These are phyloP conservation scores for Takifugu flavidus DNA, from an alignment of 2,113 vertebrate species.

Conservation along the genomic window DNA sequence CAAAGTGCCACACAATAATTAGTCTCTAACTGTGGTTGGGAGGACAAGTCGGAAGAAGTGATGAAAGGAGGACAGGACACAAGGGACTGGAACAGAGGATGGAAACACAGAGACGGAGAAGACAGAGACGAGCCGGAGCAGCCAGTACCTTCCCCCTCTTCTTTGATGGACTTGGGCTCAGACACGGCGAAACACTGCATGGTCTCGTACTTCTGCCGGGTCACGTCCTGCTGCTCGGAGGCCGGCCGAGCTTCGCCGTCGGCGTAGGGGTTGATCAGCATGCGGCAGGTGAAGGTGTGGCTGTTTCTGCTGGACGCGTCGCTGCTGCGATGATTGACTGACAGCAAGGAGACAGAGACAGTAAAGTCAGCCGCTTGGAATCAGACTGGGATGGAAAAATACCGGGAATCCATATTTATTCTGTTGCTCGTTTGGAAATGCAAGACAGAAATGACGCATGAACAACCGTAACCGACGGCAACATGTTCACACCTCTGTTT, in stretches of 20 bases:
- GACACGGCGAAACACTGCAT: slow-evolving; percentile 99
- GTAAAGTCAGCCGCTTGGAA: too few relatives aligned
- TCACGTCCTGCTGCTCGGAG: slow-evolving; percentile 76
- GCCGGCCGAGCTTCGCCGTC: slow-evolving; percentile 79
- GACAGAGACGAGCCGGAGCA: slow-evolving; percentile 24
- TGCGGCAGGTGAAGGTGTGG: slow-evolving; percentile 97
- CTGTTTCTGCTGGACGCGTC: slow-evolving; percentile 90
- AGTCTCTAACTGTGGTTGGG: slow-evolving; percentile 47
- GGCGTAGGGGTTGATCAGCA: slow-evolving; percentile 88
- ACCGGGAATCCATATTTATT: too few relatives aligned
- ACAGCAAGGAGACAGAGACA: neutral
- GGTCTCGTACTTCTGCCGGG: slow-evolving; percentile 94
- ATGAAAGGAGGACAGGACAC: slow-evolving; percentile 60
- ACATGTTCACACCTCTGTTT: too few relatives aligned
- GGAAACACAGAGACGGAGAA: slow-evolving; percentile 33
- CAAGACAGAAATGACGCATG: too few relatives aligned
- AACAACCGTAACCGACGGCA: too few relatives aligned
- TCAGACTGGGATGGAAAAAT: neutral
- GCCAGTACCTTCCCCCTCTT: slow-evolving; percentile 92
- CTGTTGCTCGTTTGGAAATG: too few relatives aligned
- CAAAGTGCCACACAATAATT: slow-evolving; percentile 64
- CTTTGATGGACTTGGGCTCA: slow-evolving; percentile 96
- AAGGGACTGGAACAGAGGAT: slow-evolving; percentile 32
- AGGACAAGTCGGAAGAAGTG: slow-evolving; percentile 33
- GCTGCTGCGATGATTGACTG: slow-evolving; percentile 84